These are phyloP conservation scores for Pelobates fuscus DNA, from an alignment of 2,113 vertebrate species.

Conservation along the genomic window DNA sequence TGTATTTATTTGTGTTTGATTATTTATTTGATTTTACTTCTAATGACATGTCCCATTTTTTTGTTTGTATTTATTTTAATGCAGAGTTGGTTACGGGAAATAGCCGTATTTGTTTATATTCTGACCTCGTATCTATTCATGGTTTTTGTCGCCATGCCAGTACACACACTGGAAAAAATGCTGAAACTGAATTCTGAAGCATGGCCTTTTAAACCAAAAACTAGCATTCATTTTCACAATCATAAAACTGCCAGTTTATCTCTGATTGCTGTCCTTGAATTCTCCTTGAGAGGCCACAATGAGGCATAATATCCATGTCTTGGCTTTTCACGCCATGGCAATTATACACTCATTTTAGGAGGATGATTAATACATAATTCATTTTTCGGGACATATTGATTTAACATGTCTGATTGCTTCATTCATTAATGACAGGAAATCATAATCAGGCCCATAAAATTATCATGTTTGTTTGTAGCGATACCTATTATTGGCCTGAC, in stretches of 20 bases:
- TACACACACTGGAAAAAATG: no score
- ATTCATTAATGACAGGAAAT: constrained; percentile 29
- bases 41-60: no score
- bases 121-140: no score
- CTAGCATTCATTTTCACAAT: neutral
- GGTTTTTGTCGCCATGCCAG: no score
- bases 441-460: constrained; percentile 11
- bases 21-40: no score
- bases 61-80: no score
- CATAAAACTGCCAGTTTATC: neutral
- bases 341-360: constrained; percentile 5
- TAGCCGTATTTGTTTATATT: no score
- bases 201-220: neutral
- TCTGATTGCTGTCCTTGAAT: constrained; percentile 3
- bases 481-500: constrained; percentile 3
- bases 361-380: constrained; percentile 34
- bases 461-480: constrained; percentile 18
- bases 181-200: no score
- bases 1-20: no score
- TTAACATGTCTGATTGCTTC: constrained; percentile 22
- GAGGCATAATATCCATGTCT: neutral
- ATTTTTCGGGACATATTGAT: constrained; percentile 28
- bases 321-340: neutral
- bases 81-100: no score
- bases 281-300: constrained; percentile 7